Percentiles rank a stretch among this genome's conserved stretches.
phyloP scores from a whole-genome alignment of 2,113 vertebrate genomes.

The Hemiprocne comata region DNA sequence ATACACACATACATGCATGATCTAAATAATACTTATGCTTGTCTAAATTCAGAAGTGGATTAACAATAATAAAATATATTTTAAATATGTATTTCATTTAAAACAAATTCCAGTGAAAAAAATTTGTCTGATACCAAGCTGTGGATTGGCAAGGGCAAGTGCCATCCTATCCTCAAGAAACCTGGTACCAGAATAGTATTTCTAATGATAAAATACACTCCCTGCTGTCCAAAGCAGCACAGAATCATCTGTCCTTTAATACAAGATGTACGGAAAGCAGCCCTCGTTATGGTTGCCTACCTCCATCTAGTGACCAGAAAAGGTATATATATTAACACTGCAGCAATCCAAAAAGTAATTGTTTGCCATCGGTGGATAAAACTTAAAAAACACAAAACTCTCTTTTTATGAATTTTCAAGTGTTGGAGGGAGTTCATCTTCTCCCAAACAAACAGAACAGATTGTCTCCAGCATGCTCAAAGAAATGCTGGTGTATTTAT shows the following conservation, averaged over 20 bases:
- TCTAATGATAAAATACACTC: constrained; percentile 5
- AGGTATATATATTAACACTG: background rate
- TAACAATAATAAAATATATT: background rate
- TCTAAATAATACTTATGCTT: background rate
- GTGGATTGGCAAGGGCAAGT: background rate
- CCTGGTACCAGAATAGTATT: constrained; percentile 9
- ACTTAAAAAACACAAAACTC: background rate
- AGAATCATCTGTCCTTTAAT: background rate
- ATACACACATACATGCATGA: background rate
- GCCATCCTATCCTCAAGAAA: constrained; percentile 18
- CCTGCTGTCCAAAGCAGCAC: background rate
- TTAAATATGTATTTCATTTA: background rate
- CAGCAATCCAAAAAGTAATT: background rate
- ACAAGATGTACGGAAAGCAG: background rate
- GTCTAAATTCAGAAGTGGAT: background rate
- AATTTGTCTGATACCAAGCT: background rate
- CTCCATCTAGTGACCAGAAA: constrained; percentile 59
- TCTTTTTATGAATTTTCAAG: background rate
- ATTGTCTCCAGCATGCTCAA: background rate
- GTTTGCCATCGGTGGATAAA: background rate
- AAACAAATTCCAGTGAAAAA: background rate
- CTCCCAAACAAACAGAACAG: background rate
- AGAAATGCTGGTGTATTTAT: background rate
- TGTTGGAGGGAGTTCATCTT: background rate
- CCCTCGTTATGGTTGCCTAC: constrained; percentile 15